Conservation (phyloP, 1,140 invertebrate genomes). For the Drosophila mayri region DNA sequence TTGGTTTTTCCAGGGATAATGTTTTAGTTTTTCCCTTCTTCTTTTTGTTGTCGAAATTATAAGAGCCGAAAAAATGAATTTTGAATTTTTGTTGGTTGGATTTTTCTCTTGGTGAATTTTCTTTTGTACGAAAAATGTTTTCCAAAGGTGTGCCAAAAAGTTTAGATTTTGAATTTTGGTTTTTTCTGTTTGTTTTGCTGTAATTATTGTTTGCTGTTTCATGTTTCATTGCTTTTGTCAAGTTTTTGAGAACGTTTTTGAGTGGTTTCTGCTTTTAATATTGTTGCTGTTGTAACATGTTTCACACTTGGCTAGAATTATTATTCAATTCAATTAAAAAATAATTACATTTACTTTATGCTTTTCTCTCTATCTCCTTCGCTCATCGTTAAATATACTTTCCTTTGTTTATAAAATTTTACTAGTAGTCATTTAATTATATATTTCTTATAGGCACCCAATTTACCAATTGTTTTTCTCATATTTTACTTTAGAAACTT, state of each 20-base stretch:
- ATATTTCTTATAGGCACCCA: conserved; percentile 84
- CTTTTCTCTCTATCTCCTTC: conserved; percentile 5
- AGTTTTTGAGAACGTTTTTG: conserved; percentile 84
- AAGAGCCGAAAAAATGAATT: conserved; percentile 81
- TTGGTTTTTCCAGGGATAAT: conserved; percentile 4
- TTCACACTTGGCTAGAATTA: conserved; percentile 53
- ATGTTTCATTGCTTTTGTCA: conserved; percentile 49
- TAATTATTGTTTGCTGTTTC: conserved; percentile 48
- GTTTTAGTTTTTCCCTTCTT: conserved; percentile 30
- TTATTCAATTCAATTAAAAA: conserved; percentile 61
- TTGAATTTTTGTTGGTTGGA: conserved; percentile 59
- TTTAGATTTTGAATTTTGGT: conserved; percentile 69
- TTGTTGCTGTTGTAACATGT: conserved; percentile 46
- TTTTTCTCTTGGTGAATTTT: conserved; percentile 22
- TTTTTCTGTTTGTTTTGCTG: conserved; percentile 35
- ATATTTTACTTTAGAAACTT: conserved; percentile 54
- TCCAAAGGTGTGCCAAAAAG: conserved; percentile 84
- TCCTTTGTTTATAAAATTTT: conserved; percentile 82
- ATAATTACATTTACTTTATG: conserved; percentile 65
- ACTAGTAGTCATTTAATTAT: conserved; percentile 82
- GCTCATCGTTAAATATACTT: conserved; percentile 63
- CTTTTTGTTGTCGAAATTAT: conserved; percentile 51
- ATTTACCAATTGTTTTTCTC: conserved; percentile 83
- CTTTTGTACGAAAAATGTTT: conserved; percentile 78
- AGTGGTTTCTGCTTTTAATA: conserved; percentile 68